A percentile compares a stretch with the other conserved stretches of the same genome.
phyloP scores from a whole-genome alignment of 2,888 invertebrate genomes.

The Scelioninae gen. 2 region DNA sequence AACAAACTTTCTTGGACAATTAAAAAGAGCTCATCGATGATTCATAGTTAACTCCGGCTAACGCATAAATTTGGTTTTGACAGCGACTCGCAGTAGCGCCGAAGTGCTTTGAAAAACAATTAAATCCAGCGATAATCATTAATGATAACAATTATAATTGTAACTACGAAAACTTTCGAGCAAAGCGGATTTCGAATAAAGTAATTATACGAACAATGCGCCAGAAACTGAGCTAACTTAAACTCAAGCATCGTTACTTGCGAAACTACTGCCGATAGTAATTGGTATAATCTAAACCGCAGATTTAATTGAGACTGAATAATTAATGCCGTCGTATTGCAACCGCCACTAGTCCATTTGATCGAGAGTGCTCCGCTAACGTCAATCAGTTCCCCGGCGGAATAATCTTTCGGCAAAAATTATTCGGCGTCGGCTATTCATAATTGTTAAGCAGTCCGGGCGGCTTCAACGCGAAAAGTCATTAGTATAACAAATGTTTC shows the following conservation, averaged over 20 bases:
- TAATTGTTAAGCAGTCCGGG: constrained; percentile 14
- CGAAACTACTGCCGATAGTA: constrained; percentile 57
- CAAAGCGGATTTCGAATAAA: constrained; percentile 56
- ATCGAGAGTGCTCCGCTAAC: constrained; percentile 35
- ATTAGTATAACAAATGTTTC: constrained; percentile 28
- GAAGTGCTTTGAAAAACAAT: constrained; percentile 22
- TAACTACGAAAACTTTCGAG: constrained; percentile 40
- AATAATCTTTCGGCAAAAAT: constrained; percentile 42
- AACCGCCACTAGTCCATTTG: constrained; percentile 48
- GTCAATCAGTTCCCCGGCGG: constrained; percentile 32
- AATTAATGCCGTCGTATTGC: constrained; percentile 62
- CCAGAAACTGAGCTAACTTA: constrained; percentile 57
- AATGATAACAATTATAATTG: constrained; percentile 49
- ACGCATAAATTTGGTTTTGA: neutral
- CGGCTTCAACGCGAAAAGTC: constrained; percentile 11
- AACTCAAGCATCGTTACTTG: constrained; percentile 56
- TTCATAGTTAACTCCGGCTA: neutral
- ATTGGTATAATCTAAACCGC: constrained; percentile 63
- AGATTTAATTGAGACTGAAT: constrained; percentile 66
- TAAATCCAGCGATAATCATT: constrained; percentile 29
- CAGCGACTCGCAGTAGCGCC: neutral
- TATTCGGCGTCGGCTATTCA: constrained; percentile 29
- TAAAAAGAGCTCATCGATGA: neutral
- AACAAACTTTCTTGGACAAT: no score
- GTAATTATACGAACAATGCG: constrained; percentile 58